A percentile compares a stretch with the other conserved stretches of the same genome.
phyloP scores from a whole-genome alignment of 1,140 invertebrate genomes.

The Pygmarrhopalites habei region DNA sequence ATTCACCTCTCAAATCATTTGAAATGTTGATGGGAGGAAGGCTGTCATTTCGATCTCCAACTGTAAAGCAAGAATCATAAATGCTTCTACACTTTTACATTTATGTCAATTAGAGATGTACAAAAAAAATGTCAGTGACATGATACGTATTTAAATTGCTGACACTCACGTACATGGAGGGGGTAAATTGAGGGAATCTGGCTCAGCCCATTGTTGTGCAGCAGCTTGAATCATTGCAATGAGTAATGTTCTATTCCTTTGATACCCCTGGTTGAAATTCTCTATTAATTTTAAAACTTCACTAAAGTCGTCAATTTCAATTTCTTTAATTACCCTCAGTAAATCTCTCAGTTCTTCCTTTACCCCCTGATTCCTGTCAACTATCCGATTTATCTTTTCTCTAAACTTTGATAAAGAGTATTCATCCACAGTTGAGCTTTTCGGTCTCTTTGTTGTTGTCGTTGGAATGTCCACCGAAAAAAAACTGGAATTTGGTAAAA shows the following conservation, averaged over 20 bases:
- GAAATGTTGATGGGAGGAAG: not conserved
- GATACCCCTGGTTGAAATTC: not conserved
- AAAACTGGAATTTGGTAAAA: no score
- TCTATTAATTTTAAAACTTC: not conserved
- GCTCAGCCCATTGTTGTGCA: not conserved
- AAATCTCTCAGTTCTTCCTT: not conserved
- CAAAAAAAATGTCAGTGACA: no score
- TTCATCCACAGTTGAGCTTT: no score
- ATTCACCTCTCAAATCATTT: not conserved
- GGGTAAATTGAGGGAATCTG: not conserved
- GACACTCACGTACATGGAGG: no score
- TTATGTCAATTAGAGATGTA: no score
- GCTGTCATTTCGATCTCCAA: not conserved
- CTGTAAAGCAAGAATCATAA: no score
- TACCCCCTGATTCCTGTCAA: not conserved
- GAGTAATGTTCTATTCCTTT: not conserved
- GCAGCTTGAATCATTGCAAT: constrained; percentile 7
- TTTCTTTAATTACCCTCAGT: not conserved
- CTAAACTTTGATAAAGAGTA: no score
- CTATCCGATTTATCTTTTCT: not conserved
- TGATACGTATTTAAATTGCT: no score
- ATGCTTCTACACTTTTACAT: no score
- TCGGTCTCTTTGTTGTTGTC: no score
- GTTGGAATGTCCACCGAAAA: no score
- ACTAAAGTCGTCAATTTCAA: constrained; percentile 2